phyloP scores from a whole-genome alignment of 2,113 vertebrate species.

The Sinocyclocheilus anshuiensis region DNA sequence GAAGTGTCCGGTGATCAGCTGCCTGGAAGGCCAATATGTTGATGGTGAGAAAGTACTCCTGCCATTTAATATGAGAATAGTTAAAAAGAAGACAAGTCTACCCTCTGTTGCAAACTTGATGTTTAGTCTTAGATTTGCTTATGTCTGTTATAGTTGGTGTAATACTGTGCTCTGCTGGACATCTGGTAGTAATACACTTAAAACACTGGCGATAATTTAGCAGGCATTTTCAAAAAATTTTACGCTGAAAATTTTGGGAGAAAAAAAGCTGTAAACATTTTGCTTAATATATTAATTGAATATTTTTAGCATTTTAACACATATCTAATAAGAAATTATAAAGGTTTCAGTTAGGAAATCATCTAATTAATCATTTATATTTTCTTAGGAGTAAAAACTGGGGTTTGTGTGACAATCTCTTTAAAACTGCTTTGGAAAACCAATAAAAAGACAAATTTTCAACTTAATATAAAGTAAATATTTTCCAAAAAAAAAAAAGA shows the following conservation, averaged over 20 bases:
- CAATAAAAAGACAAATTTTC: too few species aligned
- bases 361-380: neutral
- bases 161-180: conserved; percentile 45
- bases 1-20: conserved; percentile 74
- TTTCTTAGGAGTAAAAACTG: neutral
- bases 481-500: too few species aligned
- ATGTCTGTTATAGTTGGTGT: neutral
- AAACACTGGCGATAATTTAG: neutral
- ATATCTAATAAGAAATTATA: neutral
- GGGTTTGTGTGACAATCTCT: too few species aligned
- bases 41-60: conserved; percentile 71
- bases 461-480: too few species aligned
- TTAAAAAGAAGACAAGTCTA: neutral
- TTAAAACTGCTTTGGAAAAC: too few species aligned
- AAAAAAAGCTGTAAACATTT: too few species aligned
- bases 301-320: neutral
- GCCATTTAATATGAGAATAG: neutral
- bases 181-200: conserved; percentile 1
- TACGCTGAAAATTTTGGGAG: too few species aligned
- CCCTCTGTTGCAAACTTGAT: neutral
- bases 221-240: neutral
- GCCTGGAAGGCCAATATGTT: conserved; percentile 73
- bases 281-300: neutral
- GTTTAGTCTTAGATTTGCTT: neutral
- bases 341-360: neutral